phyloP scores from a whole-genome alignment of 2,113 vertebrate genomes.

The Caretta caretta region DNA sequence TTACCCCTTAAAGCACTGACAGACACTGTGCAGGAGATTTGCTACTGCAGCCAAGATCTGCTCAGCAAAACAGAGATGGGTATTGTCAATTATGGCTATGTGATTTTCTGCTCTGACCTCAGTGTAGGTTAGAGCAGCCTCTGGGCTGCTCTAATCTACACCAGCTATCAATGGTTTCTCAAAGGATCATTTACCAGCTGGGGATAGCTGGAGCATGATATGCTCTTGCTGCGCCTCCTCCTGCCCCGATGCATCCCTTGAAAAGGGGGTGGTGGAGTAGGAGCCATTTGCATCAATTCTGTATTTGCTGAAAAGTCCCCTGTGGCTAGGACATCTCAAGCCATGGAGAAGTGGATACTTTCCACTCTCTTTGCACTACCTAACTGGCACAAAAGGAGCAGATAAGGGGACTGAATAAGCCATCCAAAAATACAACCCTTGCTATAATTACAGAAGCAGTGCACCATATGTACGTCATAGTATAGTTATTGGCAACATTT shows the following conservation, averaged over 20 bases:
- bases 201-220: not conserved
- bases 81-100: not conserved
- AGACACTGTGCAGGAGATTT: not conserved
- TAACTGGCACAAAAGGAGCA: rapidly evolving
- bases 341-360: rapidly evolving
- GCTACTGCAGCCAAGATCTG: not conserved
- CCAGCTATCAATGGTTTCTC: not conserved
- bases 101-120: not conserved
- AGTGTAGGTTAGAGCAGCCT: not conserved
- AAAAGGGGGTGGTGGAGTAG: too few species aligned
- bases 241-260: too few species aligned
- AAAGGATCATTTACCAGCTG: not conserved
- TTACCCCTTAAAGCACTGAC: not conserved
- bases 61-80: not conserved
- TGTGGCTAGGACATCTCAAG: not conserved
- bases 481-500: not conserved
- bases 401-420: not conserved
- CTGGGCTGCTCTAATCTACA: not conserved
- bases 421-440: not conserved
- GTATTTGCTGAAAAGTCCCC: not conserved
- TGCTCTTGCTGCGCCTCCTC: not conserved
- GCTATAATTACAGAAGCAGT: not conserved
- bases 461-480: not conserved
- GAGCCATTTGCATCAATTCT: too few species aligned
- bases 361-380: not conserved